Evolutionary conservation across 2,113 vertebrate genomes (phyloP).

Genomic region (Puma concolor): DNA sequence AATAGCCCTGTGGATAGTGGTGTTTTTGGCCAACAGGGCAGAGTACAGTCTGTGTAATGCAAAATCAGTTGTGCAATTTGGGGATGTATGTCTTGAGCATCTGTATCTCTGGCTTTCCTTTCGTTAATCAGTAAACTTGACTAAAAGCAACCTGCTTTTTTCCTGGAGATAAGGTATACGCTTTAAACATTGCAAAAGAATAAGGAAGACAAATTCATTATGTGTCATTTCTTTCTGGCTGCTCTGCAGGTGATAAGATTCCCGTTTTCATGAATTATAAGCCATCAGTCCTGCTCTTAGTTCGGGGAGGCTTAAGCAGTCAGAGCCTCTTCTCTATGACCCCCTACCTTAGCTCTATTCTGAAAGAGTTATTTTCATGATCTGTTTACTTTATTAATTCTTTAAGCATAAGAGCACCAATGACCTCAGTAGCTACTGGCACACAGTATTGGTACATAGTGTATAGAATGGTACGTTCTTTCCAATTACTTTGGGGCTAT

Average conservation of each 20-base stretch:
- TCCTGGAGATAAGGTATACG: background rate
- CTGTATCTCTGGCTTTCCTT: conserved; percentile 33
- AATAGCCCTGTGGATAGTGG: background rate
- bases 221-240: background rate
- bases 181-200: background rate
- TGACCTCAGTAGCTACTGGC: background rate
- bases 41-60: background rate
- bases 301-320: background rate
- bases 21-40: background rate
- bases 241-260: background rate
- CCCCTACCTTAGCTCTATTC: background rate
- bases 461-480: background rate
- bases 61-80: background rate
- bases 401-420: background rate
- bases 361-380: background rate
- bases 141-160: conserved; percentile 11
- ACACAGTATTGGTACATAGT: background rate
- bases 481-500: background rate
- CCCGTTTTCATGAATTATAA: background rate
- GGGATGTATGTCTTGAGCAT: background rate
- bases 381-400: background rate
- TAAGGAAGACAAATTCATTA: background rate
- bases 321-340: background rate
- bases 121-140: background rate
- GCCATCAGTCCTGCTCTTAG: background rate